phyloP scores from a whole-genome alignment of 2,888 invertebrate species.

The Gari tellinella region DNA sequence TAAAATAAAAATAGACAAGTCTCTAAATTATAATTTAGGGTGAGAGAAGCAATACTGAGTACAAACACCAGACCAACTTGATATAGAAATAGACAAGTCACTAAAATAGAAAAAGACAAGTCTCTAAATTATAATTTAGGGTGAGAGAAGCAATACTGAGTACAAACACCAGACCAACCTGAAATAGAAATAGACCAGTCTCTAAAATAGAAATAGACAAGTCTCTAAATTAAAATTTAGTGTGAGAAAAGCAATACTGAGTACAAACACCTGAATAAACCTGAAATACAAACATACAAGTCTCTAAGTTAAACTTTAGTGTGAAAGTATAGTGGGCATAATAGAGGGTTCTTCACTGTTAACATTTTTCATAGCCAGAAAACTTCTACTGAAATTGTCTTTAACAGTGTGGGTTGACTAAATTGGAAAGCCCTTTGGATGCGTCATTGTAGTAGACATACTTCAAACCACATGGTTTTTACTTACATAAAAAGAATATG shows the following conservation, averaged over 20 bases:
- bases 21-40: conserved; percentile 84
- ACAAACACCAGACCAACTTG: conserved; percentile 99
- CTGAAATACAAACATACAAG: no score
- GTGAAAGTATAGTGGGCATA: background rate
- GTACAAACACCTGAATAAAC: conserved; percentile 99
- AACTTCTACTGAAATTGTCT: no score
- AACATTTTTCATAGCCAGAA: no score
- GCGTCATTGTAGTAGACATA: no score
- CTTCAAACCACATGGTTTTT: no score
- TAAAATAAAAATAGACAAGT: conserved; percentile 38
- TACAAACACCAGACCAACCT: conserved; percentile 99
- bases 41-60: conserved; percentile 99
- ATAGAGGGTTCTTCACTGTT: no score
- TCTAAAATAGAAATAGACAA: no score
- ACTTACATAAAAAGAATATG: no score
- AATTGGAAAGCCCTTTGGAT: no score
- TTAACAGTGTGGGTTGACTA: no score
- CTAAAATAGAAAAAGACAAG: no score
- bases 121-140: conserved; percentile 67
- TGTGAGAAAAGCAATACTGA: conserved; percentile 99
- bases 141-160: conserved; percentile 99
- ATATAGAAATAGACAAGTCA: conserved; percentile 86
- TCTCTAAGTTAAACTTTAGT: conserved; percentile 7
- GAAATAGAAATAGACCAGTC: conserved; percentile 87
- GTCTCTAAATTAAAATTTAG: conserved; percentile 19